Evolutionary conservation across 2,888 invertebrate genomes (phyloP), one percentile per base, ranked within the genome.

Genomic region (Orchesella flavescens): DNA sequence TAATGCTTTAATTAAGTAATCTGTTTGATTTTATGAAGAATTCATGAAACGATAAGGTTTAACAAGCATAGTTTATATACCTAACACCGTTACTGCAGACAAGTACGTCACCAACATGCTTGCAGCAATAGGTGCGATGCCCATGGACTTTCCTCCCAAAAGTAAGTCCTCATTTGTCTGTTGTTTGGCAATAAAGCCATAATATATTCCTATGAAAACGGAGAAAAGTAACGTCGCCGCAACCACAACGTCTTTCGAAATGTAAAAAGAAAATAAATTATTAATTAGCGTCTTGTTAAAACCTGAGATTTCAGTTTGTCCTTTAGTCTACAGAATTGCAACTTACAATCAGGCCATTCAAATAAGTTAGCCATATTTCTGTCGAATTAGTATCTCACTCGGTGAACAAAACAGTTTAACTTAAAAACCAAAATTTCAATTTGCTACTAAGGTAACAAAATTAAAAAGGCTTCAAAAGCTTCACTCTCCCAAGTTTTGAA

Each of bases 31-130:
- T 65, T 13, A 24, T 34, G 43, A 43, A 17, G 24, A 59, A 66
- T 66, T 66, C 24, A 17, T 21, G 17, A 61, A 17, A 17, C 17
- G 17, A 13, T 53, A 53, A 7, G 13, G 7, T 46, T 53, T 53
- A 53, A n/a, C 53, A 53, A 53, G 53, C 10, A 10, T 53, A 13
- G 53, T n/a, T 5, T 44, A 1, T 82, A 77, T 83, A 87, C 88
- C 88, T 49, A 88, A 71, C 12, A 88, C 84, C n/a, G 87, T 86
- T 15, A 88, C 85, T 43, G 88, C 88, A 21, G 86, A 86, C 5
- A 88, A 55, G 71, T 88, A 88, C 10, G 88, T 88, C 10, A 87
- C 88, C 24, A 88, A 63, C 87, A 88, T 88, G 71, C 85, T 85
- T 13, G 84, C 84, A 0, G 88, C 88, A 66, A 88, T 86, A 10